Percentiles rank a stretch among this genome's conserved stretches.
These are phyloP conservation scores for Diarsia dahlii DNA, from an alignment of 2,888 invertebrate species.

Conservation along the genomic window DNA sequence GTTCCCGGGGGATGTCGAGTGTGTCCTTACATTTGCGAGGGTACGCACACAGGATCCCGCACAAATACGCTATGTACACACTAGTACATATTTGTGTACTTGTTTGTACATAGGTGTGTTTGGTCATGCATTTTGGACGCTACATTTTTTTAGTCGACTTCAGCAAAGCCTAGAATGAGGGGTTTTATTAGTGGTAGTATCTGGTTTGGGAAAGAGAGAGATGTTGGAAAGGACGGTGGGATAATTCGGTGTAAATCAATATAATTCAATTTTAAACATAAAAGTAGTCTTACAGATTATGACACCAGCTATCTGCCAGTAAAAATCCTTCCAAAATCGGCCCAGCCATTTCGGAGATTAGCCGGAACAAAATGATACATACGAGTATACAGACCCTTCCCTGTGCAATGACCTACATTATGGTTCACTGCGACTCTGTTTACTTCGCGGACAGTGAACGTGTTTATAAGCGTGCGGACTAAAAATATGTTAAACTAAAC, in stretches of 20 bases:
- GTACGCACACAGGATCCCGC: constrained; percentile 36
- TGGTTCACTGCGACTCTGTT: not conserved
- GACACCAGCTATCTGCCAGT: not conserved
- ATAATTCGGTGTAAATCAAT: not conserved
- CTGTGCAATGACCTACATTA: not conserved
- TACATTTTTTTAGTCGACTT: not conserved
- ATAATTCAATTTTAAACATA: not conserved
- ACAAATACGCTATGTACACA: constrained; percentile 40
- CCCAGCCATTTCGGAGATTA: not conserved
- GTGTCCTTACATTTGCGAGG: constrained; percentile 58
- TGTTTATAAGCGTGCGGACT: not conserved
- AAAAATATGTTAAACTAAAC: not conserved
- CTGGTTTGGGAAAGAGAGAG: not conserved
- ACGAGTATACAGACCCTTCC: not conserved
- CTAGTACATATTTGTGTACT: constrained; percentile 15
- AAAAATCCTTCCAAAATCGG: not conserved
- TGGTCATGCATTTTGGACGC: constrained; percentile 5
- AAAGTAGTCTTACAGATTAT: not conserved
- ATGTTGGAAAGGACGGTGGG: not conserved
- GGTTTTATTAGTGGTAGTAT: no score
- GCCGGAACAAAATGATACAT: not conserved
- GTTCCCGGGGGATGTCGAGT: constrained; percentile 56
- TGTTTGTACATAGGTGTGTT: constrained; percentile 12
- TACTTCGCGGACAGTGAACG: not conserved
- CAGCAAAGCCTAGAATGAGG: no score